A percentile compares a stretch with the other conserved stretches of the same genome.
These are phyloP conservation scores for Diorhabda elongata DNA, from an alignment of 1,140 invertebrate species.

Conservation along the genomic window DNA sequence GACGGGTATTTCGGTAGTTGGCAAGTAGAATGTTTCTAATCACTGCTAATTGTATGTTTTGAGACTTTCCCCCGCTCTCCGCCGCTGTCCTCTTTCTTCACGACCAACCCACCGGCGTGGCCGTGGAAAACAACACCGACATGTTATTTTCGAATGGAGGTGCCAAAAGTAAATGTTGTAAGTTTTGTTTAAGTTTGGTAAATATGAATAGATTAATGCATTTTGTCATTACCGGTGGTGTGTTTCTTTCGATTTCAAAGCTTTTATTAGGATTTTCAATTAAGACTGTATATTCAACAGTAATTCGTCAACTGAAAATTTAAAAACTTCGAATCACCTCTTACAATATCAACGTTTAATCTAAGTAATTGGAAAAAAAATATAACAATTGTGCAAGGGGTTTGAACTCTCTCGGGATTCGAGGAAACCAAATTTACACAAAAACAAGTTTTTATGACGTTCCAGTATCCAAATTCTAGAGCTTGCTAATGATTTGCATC, in stretches of 20 bases:
- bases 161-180: constrained; percentile 42
- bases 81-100: neutral
- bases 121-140: constrained; percentile 40
- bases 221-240: neutral
- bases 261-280: neutral
- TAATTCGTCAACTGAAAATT: neutral
- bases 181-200: constrained; percentile 19
- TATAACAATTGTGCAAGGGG: too few species aligned
- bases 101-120: constrained; percentile 8
- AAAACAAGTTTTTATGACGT: too few species aligned
- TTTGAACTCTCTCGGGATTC: too few species aligned
- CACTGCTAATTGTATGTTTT: constrained; percentile 43
- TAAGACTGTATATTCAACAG: neutral
- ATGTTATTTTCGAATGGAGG: constrained; percentile 43
- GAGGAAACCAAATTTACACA: too few species aligned
- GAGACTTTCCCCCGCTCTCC: constrained; percentile 23
- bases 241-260: too few species aligned
- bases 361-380: too few species aligned
- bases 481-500: too few species aligned
- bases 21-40: constrained; percentile 43
- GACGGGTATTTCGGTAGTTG: constrained; percentile 43
- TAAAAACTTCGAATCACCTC: too few species aligned
- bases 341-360: too few species aligned
- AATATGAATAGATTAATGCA: neutral
- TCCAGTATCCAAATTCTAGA: too few species aligned